A percentile compares a stretch with the other conserved stretches of the same genome.
phyloP scores from a whole-genome alignment of 1,140 invertebrate genomes.

The Diorhabda carinulata region DNA sequence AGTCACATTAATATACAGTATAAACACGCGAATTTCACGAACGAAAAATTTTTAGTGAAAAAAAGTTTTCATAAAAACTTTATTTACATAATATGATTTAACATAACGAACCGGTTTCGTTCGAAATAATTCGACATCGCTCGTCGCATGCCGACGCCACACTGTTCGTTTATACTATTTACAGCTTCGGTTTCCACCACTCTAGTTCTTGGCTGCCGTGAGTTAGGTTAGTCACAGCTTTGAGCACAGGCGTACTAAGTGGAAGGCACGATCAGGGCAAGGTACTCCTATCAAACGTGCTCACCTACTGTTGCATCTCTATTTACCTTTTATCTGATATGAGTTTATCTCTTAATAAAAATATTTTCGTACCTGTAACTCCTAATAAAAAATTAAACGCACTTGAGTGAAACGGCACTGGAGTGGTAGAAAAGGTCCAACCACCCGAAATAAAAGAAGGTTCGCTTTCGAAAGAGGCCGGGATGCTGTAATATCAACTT shows the following conservation, averaged over 20 bases:
- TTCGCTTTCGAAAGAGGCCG: too few relatives aligned
- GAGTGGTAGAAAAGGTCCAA: too few relatives aligned
- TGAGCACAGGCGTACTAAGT: neutral
- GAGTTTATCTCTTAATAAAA: too few relatives aligned
- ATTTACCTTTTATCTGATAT: too few relatives aligned
- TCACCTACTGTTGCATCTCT: too few relatives aligned
- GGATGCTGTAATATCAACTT: too few relatives aligned
- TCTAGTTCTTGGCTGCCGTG: neutral
- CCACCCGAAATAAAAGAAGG: too few relatives aligned
- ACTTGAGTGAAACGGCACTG: too few relatives aligned
- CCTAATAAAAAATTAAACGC: too few relatives aligned
- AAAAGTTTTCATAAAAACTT: neutral
- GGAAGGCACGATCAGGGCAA: neutral
- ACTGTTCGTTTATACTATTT: neutral
- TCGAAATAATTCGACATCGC: neutral
- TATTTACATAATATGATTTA: neutral
- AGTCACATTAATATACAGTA: neutral
- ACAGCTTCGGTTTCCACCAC: neutral
- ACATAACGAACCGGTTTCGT: neutral
- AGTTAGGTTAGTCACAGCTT: neutral
- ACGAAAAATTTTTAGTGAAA: neutral
- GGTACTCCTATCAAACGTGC: neutral
- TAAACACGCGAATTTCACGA: neutral
- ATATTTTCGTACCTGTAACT: too few relatives aligned
- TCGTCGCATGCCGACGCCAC: neutral